A percentile compares a stretch with the other conserved stretches of the same genome.
Evolutionary conservation across 2,113 vertebrate genomes (phyloP).

Genomic region (Cheirogaleus medius): DNA sequence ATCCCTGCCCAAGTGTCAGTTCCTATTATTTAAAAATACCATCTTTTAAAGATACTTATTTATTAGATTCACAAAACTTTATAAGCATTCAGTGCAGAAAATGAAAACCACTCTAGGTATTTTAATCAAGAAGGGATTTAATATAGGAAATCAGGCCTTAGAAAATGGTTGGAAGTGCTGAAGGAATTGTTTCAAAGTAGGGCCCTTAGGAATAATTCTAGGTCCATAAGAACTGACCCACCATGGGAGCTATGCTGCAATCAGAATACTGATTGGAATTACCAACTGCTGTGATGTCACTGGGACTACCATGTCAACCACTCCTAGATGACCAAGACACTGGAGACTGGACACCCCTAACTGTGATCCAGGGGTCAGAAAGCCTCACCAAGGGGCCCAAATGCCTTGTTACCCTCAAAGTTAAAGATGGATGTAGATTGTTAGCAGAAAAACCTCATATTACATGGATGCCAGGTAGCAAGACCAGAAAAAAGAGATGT

Average conservation of each 20-base stretch:
- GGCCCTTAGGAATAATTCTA: background rate
- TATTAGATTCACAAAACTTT: background rate
- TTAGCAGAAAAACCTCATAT: background rate
- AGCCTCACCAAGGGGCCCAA: background rate
- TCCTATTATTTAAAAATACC: background rate
- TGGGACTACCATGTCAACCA: background rate
- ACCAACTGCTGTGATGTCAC: accelerated
- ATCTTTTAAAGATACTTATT: background rate
- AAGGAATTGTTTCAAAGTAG: background rate
- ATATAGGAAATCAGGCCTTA: background rate
- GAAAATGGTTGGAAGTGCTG: background rate
- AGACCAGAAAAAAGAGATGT: background rate
- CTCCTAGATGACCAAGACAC: background rate
- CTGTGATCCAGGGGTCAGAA: background rate
- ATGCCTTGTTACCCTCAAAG: background rate
- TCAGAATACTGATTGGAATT: too few species aligned
- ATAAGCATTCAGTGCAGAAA: background rate
- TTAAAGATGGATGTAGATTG: background rate
- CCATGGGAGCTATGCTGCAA: background rate
- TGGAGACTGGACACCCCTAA: background rate
- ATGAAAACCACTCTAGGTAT: background rate
- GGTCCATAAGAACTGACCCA: background rate
- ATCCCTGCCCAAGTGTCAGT: background rate
- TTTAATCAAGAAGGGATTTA: background rate
- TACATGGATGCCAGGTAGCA: background rate